A percentile compares a stretch with the other conserved stretches of the same genome.
These are phyloP conservation scores for Caenorhabditis wallacei DNA, from an alignment of 2,888 invertebrate species.

Conservation along the genomic window DNA sequence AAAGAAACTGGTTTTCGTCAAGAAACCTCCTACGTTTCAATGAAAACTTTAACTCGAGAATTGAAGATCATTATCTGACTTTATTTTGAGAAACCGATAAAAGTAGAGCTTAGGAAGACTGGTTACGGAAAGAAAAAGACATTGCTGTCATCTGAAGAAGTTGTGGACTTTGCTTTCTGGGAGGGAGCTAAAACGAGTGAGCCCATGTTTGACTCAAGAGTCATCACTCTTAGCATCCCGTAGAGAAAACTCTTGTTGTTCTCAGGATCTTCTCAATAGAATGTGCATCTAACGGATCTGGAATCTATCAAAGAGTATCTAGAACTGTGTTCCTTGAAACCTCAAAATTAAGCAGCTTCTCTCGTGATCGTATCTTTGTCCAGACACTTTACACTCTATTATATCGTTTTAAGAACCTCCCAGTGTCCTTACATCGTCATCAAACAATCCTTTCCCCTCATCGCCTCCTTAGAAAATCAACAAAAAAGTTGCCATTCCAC, in stretches of 20 bases:
- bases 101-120: background rate
- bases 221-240: slow-evolving; percentile 9
- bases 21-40: background rate
- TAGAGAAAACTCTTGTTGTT: background rate
- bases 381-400: slow-evolving; percentile 4
- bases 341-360: background rate
- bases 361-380: background rate
- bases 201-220: background rate
- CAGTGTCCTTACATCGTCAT: slow-evolving; percentile 11
- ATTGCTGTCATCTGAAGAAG: background rate
- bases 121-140: background rate
- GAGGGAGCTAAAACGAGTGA: background rate
- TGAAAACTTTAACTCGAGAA: slow-evolving; percentile 31
- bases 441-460: slow-evolving; percentile 19
- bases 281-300: background rate
- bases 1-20: slow-evolving; percentile 42
- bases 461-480: background rate
- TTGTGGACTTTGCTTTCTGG: background rate
- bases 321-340: background rate
- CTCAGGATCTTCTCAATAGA: background rate
- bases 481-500: slow-evolving; percentile 45
- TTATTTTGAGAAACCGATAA: background rate
- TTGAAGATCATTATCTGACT: slow-evolving; percentile 13
- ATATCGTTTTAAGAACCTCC: slow-evolving; percentile 36
- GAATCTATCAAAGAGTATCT: background rate